A percentile compares a stretch with the other conserved stretches of the same genome.
Conservation (phyloP, 2,113 vertebrate species). For the Beaufortia kweichowensis region DNA sequence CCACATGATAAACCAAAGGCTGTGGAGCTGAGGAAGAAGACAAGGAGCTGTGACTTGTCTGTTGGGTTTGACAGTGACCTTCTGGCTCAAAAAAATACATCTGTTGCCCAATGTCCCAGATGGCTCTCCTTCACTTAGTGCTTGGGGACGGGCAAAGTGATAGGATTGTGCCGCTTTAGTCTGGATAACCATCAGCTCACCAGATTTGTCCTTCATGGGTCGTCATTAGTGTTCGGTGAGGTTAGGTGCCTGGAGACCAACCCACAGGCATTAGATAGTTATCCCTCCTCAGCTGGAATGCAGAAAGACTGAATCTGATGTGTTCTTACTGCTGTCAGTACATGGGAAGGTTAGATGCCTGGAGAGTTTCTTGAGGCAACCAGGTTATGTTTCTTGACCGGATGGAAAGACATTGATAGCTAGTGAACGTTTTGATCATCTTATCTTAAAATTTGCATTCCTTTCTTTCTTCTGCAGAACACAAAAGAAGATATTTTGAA, state of each 20-base stretch:
- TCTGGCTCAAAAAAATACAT: slow-evolving; percentile 24
- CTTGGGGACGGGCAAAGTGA: slow-evolving; percentile 27
- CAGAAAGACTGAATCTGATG: slow-evolving; percentile 21
- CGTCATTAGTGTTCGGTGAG: slow-evolving; percentile 41
- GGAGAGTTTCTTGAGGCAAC: slow-evolving; percentile 22
- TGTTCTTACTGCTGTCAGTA: slow-evolving; percentile 23
- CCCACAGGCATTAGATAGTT: slow-evolving; percentile 20
- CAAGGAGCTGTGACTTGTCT: slow-evolving; percentile 14
- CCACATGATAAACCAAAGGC: slow-evolving; percentile 55
- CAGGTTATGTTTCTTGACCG: slow-evolving; percentile 12
- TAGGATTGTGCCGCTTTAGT: slow-evolving; percentile 32
- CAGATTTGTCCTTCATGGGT: slow-evolving; percentile 49
- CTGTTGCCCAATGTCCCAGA: slow-evolving; percentile 25
- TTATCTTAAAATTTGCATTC: no score
- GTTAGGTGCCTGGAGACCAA: slow-evolving; percentile 35
- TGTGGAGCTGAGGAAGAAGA: slow-evolving; percentile 43
- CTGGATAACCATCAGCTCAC: slow-evolving; percentile 48
- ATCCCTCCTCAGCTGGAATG: slow-evolving; percentile 20
- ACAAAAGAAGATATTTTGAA: no score
- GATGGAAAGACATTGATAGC: neutral
- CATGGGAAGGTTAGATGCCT: slow-evolving; percentile 30
- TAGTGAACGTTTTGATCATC: no score
- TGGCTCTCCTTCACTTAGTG: slow-evolving; percentile 31
- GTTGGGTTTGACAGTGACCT: slow-evolving; percentile 9
- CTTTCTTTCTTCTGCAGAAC: no score